Evolutionary conservation across 2,797 vertebrate species (phyloP), one percentile per base, ranked within the genome.

Genomic region (Enteromius radiatus): DNA sequence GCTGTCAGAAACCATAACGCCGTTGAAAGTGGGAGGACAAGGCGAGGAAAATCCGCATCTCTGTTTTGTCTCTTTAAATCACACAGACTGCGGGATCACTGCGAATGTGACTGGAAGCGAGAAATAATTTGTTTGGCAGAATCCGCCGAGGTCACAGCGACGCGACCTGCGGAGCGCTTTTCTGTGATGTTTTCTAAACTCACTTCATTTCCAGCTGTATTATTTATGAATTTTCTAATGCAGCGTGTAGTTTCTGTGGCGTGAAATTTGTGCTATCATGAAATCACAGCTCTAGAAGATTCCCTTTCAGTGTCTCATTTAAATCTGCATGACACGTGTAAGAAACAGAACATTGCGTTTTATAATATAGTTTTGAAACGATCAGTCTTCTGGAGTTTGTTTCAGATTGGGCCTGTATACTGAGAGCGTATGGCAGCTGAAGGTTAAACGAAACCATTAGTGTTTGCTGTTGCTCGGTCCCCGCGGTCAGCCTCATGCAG

Each of bases 381-480:
- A 79, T 45, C 59, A 14, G 9, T 69, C 23, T 71, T 33, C 63
- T 69, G 21, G 23, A 54, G 79, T 78, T 89, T n/a, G n/a, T 88
- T 87, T 86, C 87, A 87, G 87, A 89, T 89, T 33, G 88, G 88
- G 85, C 84, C 64, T 49, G 82, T 86, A 79, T 78, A 90, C 87
- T 84, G 77, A 84, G 82, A 69, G 83, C 90, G 86, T 86, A 83
- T 88, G 87, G 84, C 88, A 83, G 87, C 84, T 69, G 83, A 86
- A 90, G 88, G 89, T 90, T 89, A 87, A 80, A 86, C 75, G 76
- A 84, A 81, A 68, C 49, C 81, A 49, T 81, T 81, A 82, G 84
- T 85, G 45, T 43, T 28, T 76, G 36, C 15, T 61, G 36, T 61
- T 21, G 26, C 36, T 38, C 28, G 14, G n/a, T 76, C n/a, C 23